Evolutionary conservation across 1,140 invertebrate species (phyloP), one percentile per base, ranked within the genome.

Genomic region (Drosophila orosa): DNA sequence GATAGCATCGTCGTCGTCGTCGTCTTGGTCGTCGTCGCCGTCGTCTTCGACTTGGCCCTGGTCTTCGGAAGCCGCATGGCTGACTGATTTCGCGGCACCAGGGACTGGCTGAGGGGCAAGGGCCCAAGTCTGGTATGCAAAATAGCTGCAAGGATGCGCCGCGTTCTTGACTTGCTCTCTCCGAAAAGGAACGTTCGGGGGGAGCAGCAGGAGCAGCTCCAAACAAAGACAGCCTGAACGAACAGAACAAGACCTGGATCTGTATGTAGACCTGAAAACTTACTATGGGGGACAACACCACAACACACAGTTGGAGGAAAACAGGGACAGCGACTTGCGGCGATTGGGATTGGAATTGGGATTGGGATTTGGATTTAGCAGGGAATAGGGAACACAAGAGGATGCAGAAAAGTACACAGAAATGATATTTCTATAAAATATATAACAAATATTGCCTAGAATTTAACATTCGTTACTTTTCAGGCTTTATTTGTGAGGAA

Each of bases 61-160:
- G 47, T 54, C 50, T 54, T 84, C 85, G 78, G 81, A 82, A 90
- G 82, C 81, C 76, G 72, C 78, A 83, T 78, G 80, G 77, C 80
- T 82, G 78, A 82, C 82, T 82, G 82, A 85, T 85, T 84, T 69
- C 42, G 74, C 55, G 60, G 66, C 33, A 37, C 9, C 24, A 29
- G 47, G 25, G 39, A 29, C 8, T n/a, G 17, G 17, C 3, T 6
- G 39, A 8, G 60, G 24, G 39, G 47, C 48, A 50, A 48, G 50
- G 50, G 35, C 66, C 50, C 29, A 65, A 57, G 79, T 89, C 77
- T 89, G 84, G 84, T 89, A 89, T 89, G 84, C 84, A 89, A 89
- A 89, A 87, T 84, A 89, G 84, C 84, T 80, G 85, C 80, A 89
- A 89, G 84, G 84, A 89, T 84, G 76, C 78, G 82, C 73, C 61